Evolutionary conservation across 2,797 vertebrate genomes (phyloP).

Genomic region (Pampus argenteus): DNA sequence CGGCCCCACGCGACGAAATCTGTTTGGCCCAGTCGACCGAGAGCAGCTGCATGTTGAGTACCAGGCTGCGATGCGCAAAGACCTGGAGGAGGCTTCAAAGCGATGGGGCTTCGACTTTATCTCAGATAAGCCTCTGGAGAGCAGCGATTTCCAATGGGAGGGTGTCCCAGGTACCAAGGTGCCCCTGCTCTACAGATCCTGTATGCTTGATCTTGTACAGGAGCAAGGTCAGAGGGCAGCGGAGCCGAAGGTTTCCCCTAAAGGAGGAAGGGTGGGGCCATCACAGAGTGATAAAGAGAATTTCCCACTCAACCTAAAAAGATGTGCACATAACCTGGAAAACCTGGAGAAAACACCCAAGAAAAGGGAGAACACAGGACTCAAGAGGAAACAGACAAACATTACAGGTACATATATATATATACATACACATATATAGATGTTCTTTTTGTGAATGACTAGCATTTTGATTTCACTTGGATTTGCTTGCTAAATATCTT

Average conservation of each 20-base stretch:
- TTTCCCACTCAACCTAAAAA: slow-evolving; percentile 57
- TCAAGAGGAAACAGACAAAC: slow-evolving; percentile 91
- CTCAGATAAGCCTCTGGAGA: slow-evolving; percentile 87
- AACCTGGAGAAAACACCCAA: slow-evolving; percentile 64
- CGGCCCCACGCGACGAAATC: slow-evolving; percentile 82
- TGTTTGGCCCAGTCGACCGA: slow-evolving; percentile 91
- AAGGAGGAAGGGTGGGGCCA: neutral
- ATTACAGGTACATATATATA: slow-evolving; percentile 87
- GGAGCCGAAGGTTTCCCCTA: neutral
- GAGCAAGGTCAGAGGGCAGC: neutral
- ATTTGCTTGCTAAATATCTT: slow-evolving; percentile 22
- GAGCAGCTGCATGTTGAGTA: slow-evolving; percentile 87
- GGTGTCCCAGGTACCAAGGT: slow-evolving; percentile 74
- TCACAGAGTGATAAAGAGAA: slow-evolving; percentile 73
- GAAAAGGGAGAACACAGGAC: slow-evolving; percentile 35
- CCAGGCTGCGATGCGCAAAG: slow-evolving; percentile 71
- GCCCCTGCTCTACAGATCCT: slow-evolving; percentile 79
- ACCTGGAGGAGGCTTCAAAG: slow-evolving; percentile 85
- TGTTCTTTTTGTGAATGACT: neutral
- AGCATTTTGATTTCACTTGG: neutral
- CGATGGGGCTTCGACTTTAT: slow-evolving; percentile 95
- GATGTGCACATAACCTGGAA: slow-evolving; percentile 31
- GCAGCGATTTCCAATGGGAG: slow-evolving; percentile 89
- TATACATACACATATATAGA: slow-evolving; percentile 83
- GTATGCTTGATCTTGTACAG: neutral